These are phyloP conservation scores for Erpornis zantholeuca DNA, from an alignment of 2,113 vertebrate genomes.

Conservation along the genomic window DNA sequence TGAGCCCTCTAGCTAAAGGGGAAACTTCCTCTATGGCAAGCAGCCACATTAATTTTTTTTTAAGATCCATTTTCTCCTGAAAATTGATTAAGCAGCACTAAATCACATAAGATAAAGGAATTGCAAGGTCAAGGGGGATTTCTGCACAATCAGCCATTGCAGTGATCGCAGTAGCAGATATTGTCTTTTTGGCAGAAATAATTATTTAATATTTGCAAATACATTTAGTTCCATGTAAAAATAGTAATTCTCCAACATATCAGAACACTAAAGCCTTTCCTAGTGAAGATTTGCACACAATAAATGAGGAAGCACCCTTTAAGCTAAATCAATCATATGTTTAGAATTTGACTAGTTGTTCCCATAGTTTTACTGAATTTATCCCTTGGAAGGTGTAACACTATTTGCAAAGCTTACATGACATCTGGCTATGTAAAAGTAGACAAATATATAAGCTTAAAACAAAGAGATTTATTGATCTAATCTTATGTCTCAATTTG, in stretches of 20 bases:
- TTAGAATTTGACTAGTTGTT: neutral
- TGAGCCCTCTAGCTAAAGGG: neutral
- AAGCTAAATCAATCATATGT: neutral
- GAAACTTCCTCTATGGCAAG: slow-evolving; percentile 1
- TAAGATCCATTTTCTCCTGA: slow-evolving; percentile 12
- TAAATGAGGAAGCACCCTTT: neutral
- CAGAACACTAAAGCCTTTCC: neutral
- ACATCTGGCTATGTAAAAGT: neutral
- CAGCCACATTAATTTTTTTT: neutral
- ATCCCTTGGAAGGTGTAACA: neutral
- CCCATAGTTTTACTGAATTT: neutral
- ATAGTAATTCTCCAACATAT: neutral
- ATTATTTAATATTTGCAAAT: neutral
- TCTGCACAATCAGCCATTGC: slow-evolving; percentile 5
- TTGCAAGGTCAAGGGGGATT: neutral
- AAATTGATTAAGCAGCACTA: slow-evolving; percentile 35
- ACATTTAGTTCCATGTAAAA: neutral
- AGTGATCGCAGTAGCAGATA: neutral
- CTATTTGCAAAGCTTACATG: neutral
- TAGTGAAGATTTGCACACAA: neutral
- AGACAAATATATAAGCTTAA: neutral
- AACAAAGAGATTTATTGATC: neutral
- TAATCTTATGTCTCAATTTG: neutral
- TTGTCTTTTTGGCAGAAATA: neutral
- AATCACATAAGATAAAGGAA: slow-evolving; percentile 11